Evolutionary conservation across 2,888 invertebrate species (phyloP).

Genomic region (Polietes domitor): DNA sequence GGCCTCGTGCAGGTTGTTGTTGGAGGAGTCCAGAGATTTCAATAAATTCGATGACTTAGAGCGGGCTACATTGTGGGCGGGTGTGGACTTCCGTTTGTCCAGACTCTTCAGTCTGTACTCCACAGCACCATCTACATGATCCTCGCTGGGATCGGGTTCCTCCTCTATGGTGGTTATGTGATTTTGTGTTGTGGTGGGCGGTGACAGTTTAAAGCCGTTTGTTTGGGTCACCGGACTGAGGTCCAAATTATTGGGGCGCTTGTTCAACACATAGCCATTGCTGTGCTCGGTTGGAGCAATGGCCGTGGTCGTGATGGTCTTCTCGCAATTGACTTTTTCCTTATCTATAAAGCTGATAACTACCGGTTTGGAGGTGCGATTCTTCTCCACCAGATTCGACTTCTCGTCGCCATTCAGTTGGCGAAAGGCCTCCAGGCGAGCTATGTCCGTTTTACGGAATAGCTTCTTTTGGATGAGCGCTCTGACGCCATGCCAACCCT

Average conservation of each 20-base stretch:
- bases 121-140: constrained; percentile 50
- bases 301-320: constrained; percentile 36
- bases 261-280: constrained; percentile 58
- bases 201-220: constrained; percentile 53
- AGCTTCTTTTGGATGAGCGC: constrained; percentile 80
- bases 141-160: constrained; percentile 68
- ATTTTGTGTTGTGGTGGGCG: constrained; percentile 70
- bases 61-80: constrained; percentile 75
- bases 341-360: constrained; percentile 67
- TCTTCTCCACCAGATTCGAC: constrained; percentile 78
- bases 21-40: constrained; percentile 69
- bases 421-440: constrained; percentile 65
- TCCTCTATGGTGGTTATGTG: constrained; percentile 78
- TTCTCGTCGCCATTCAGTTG: constrained; percentile 75
- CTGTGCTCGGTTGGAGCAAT: constrained; percentile 36
- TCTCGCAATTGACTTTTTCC: constrained; percentile 60
- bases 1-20: constrained; percentile 63
- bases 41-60: constrained; percentile 75
- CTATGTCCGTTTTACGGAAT: constrained; percentile 77
- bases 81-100: constrained; percentile 70
- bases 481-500: constrained; percentile 80
- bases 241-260: constrained; percentile 78
- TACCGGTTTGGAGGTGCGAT: constrained; percentile 50
- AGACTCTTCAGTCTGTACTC: constrained; percentile 59
- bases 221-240: constrained; percentile 73